Base-by-base conservation (phyloP, 1,140 invertebrate species). In the Drosophila insularis region DNA sequence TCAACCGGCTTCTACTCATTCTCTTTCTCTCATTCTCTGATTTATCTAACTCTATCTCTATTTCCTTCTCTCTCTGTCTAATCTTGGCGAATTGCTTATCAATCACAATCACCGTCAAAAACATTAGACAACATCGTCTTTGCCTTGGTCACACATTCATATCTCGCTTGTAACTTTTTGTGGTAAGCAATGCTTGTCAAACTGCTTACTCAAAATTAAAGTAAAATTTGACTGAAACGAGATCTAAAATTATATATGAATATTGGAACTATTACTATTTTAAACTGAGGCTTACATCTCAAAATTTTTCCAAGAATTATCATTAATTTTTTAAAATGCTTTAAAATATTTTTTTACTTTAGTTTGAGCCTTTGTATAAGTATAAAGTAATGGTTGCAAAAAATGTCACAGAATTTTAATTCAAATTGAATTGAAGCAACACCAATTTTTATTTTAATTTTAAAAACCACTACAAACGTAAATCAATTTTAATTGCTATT, bases 91-190 rank as follows among this genome's bases (percentile, higher is more conserved):
- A 85, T 86, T 87, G 78, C 82, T 87, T 87, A 85, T 85, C 81
- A 85, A 85, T 85, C 81, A 85, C 81, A 80, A 84, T 84, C 81
- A 84, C 70, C 81, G 82, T 86, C 78, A 77, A 63, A 77, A 65
- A 67, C 66, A 72, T 72, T 68, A 78, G 81, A 78, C 68, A 64
- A 65, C 70, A 78, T 81, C 71, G 70, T 65, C 81, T 78, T 81
- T 67, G 71, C 64, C 72, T 67, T 60, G 50, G 66, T 53, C 56
- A 37, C 60, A 23, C 80, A 87, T 87, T 86, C 82, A 87, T 82
- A 73, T 76, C 58, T 63, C 5, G 27, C 4, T 27, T 6, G 2
- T 4, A 23, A 4, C 2, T 23, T 23, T 27, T 35, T 35, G 10
- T 0, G 58, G 32, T 2, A 7, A 23, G 10, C 74, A 76, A 46